phyloP scores from a whole-genome alignment of 2,888 invertebrate genomes.

The Pristionchus maxplancki region DNA sequence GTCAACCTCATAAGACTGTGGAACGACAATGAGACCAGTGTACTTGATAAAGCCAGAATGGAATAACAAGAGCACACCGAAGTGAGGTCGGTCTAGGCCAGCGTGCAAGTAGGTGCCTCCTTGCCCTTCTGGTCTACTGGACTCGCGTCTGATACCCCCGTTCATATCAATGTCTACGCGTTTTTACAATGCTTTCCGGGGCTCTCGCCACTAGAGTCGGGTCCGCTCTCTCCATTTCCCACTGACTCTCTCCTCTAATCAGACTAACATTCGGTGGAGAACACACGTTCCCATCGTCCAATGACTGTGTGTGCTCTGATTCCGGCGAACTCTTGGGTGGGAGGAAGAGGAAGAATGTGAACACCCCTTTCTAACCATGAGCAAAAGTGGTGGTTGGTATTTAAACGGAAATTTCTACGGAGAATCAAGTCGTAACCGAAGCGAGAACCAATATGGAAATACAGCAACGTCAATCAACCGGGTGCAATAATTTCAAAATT shows the following conservation, averaged over 20 bases:
- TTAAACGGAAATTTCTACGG: no score
- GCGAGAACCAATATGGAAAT: not conserved
- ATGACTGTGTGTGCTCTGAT: not conserved
- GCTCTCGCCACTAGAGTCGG: not conserved
- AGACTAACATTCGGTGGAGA: not conserved
- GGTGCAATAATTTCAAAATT: no score
- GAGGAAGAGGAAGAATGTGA: not conserved
- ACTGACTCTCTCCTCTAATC: not conserved
- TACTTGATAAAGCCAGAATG: not conserved
- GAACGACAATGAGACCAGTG: no score
- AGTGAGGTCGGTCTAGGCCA: not conserved
- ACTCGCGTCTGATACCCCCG: not conserved
- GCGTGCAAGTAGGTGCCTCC: no score
- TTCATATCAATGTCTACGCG: not conserved
- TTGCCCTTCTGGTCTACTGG: not conserved
- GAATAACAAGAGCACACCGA: not conserved
- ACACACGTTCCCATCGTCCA: not conserved
- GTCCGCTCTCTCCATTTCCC: not conserved
- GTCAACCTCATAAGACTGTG: no score
- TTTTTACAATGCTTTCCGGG: not conserved
- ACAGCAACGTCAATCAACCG: no score
- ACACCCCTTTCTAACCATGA: not conserved
- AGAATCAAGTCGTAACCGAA: not conserved
- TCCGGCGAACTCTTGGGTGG: not conserved
- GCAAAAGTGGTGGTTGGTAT: no score